Percentiles rank a stretch among this genome's conserved stretches.
Conservation (phyloP, 2,113 vertebrate genomes). For the Uria aalge region DNA sequence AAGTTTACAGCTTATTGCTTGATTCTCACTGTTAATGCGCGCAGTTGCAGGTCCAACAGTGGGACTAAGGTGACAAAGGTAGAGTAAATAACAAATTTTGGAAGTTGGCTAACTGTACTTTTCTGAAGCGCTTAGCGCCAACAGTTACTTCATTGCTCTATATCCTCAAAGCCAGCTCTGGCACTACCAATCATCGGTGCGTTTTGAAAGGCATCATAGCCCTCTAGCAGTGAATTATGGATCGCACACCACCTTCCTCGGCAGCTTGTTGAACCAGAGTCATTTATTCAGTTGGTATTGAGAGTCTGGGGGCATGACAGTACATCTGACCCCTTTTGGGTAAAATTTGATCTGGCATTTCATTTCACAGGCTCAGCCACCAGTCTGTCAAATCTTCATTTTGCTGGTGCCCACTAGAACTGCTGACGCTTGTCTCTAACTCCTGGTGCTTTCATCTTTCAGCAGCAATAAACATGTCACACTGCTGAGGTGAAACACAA, state of each 20-base stretch:
- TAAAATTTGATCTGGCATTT: slow-evolving; percentile 87
- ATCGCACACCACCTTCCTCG: slow-evolving; percentile 27
- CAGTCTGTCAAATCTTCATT: slow-evolving; percentile 83
- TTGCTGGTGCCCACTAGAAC: slow-evolving; percentile 81
- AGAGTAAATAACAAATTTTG: slow-evolving; percentile 36
- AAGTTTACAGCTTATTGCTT: slow-evolving; percentile 34
- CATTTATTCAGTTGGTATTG: slow-evolving; percentile 77
- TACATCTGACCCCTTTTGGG: slow-evolving; percentile 80
- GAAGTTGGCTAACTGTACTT: slow-evolving; percentile 43
- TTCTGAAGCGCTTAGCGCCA: slow-evolving; percentile 23
- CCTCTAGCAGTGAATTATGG: slow-evolving; percentile 46
- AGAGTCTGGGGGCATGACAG: slow-evolving; percentile 71
- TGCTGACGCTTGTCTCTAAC: slow-evolving; percentile 83
- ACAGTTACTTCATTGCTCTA: not conserved
- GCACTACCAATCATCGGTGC: not conserved
- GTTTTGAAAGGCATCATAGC: slow-evolving; percentile 24
- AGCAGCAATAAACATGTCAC: slow-evolving; percentile 95
- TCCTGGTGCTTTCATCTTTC: slow-evolving; percentile 85
- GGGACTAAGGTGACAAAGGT: slow-evolving; percentile 45
- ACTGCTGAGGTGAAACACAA: slow-evolving; percentile 89
- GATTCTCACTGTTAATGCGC: not conserved
- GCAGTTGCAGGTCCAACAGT: not conserved
- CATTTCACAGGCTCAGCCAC: slow-evolving; percentile 80
- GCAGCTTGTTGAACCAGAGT: slow-evolving; percentile 59
- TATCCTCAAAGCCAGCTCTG: not conserved